Evolutionary conservation across 2,113 vertebrate genomes (phyloP), one percentile per base, ranked within the genome.

Genomic region (Callipepla squamata): DNA sequence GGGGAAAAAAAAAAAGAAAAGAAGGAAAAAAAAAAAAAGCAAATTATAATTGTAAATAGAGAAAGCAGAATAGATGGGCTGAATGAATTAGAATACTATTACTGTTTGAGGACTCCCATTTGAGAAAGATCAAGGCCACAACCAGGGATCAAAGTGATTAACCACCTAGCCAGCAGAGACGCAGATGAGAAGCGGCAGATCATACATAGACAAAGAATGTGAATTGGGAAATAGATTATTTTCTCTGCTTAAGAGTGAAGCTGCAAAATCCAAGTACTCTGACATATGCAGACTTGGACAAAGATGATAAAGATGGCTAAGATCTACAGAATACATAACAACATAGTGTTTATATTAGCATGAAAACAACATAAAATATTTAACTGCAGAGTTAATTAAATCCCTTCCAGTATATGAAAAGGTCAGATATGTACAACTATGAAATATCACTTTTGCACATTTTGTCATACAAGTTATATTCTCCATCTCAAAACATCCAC

Each of bases 91-190:
- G 26, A 94, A 63, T 40, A 73, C 45, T 88, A 62, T 83, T 96
- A 48, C 70, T 63, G 73, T 51, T 74, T 87, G 48, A 86, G 70
- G 50, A 90, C 26, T 94, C 79, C 55, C n/a, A 90, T 19, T 36
- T 62, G 83, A 91, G 85, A 94, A 96, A 96, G 89, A 90, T 83
- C 73, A 96, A 96, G 85, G 84, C 75, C 48, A 86, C 36, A 91
- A 44, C 32, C 75, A 89, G 48, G 53, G 70, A 96, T 91, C 75
- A 89, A 83, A 91, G 70, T 47, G 80, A 96, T 95, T 94, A 94
- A 79, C 51, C 45, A 21, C 38, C 78, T 90, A 88, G 89, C 55
- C 74, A 80, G 89, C 34, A 73, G 65, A 57, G 15, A 96, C 70
- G 25, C 30, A 95, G 58, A 51, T 89, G 77, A 95, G 69, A 93